Base-by-base conservation (phyloP, 2,113 vertebrate species). In the Megaleporinus macrocephalus region DNA sequence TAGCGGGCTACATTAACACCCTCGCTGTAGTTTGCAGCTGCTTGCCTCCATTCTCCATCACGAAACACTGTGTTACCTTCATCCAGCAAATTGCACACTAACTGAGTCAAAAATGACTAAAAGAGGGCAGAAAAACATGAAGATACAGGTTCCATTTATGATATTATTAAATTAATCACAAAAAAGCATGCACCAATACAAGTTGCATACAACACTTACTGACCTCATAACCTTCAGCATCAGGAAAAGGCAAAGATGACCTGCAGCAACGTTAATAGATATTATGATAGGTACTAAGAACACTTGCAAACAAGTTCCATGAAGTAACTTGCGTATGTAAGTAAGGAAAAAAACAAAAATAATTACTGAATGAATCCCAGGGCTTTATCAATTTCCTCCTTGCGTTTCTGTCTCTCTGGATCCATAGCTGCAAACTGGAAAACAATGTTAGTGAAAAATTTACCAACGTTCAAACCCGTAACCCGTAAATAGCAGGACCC, bases 301-400 rank as follows among this genome's bases (percentile, higher is more conserved):
- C 20, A 41, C 20, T 44, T 41, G 1, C 9, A 22, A 20, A 4
- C 16, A 20, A 68, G 18, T 3, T 4, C 2, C 27, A 66, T 33
- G 15, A 29, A 47, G 51, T 49, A 53, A 7, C n/a, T 22, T 24
- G 12, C 13, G 12, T 22, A 33, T 16, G 0, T n/a, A 3, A 11
- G 3, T 16, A 22, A 4, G 41, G 33, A 10, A 27, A 59, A 71
- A 22, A 22, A 0, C 1, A 83, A 27, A 62, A 41, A 15, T 1
- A 33, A 97, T 96, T 95, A 99, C 98, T 99, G 97, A 84, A 99
- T 99, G 81, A 99, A 99, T 81, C 97, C 96, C 92, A 98, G 95
- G 84, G 97, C 96, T 91, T 96, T 99, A 89, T 98, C 96, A 85
- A 99, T 99, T 90, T 99, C 97, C 82, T 98, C 96, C 90, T 95